Conservation (phyloP, 2,888 invertebrate genomes). For the Cheilosia vulpina region DNA sequence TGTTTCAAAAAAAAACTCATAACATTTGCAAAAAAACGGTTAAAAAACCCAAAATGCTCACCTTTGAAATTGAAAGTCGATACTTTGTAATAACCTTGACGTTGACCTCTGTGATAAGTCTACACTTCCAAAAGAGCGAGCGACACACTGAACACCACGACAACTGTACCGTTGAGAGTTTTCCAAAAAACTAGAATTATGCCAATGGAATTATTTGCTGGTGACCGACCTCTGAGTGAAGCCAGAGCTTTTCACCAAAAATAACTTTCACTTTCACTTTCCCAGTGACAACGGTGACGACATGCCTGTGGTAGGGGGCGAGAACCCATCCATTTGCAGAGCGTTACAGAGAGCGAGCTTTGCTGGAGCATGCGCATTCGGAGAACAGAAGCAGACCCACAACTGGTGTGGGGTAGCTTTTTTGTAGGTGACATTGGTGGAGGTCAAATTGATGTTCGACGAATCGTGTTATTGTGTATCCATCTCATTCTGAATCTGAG, state of each 20-base stretch:
- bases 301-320: not conserved
- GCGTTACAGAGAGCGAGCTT: constrained; percentile 24
- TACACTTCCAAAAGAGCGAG: constrained; percentile 37
- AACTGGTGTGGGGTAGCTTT: constrained; percentile 11
- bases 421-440: constrained; percentile 65
- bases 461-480: constrained; percentile 24
- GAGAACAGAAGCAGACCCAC: constrained; percentile 1
- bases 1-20: not conserved
- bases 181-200: constrained; percentile 72
- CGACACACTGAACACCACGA: constrained; percentile 15
- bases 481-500: not conserved
- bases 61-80: constrained; percentile 45
- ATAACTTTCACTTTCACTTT: constrained; percentile 74
- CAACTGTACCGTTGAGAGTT: constrained; percentile 66
- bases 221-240: constrained; percentile 53
- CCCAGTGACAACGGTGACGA: constrained; percentile 35
- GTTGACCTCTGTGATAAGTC: constrained; percentile 62
- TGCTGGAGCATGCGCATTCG: constrained; percentile 47
- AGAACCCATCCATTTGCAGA: not conserved
- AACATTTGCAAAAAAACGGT: not conserved
- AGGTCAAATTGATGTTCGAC: constrained; percentile 59
- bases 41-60: constrained; percentile 36
- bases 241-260: constrained; percentile 50
- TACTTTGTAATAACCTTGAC: constrained; percentile 65
- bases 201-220: constrained; percentile 63